These are phyloP conservation scores for Lasiurus cinereus DNA, from an alignment of 2,113 vertebrate genomes.

Conservation along the genomic window DNA sequence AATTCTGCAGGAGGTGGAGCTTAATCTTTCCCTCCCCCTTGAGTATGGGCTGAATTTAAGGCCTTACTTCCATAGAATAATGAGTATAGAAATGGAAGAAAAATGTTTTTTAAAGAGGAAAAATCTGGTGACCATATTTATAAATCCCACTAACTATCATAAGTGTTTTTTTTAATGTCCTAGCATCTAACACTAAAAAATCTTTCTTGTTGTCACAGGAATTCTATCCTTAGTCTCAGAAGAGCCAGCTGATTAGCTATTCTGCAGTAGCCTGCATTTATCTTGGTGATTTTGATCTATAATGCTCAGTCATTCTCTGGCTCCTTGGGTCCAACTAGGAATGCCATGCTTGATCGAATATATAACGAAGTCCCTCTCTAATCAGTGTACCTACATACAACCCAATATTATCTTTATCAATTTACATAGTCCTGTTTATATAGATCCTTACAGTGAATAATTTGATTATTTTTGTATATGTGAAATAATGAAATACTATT, in stretches of 20 bases:
- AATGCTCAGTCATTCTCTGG: background rate
- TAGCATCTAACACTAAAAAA: background rate
- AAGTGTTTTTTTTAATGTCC: background rate
- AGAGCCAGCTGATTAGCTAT: background rate
- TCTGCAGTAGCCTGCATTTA: background rate
- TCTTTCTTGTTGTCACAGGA: constrained; percentile 27
- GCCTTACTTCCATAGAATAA: background rate
- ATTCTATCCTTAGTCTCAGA: background rate
- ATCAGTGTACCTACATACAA: background rate
- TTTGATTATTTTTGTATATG: background rate
- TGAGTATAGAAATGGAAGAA: background rate
- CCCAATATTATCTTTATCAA: background rate
- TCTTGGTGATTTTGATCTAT: background rate
- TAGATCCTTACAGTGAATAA: background rate
- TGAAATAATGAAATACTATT: background rate
- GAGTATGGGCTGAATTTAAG: background rate
- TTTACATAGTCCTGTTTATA: background rate
- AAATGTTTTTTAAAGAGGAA: background rate
- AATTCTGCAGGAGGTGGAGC: background rate
- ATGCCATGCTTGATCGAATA: background rate
- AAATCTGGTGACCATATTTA: background rate
- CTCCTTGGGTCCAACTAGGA: background rate
- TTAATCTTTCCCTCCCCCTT: background rate
- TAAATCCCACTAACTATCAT: constrained; percentile 31
- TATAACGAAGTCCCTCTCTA: background rate